phyloP scores from a whole-genome alignment of 1,140 invertebrate genomes.

The Araneus ventricosus region DNA sequence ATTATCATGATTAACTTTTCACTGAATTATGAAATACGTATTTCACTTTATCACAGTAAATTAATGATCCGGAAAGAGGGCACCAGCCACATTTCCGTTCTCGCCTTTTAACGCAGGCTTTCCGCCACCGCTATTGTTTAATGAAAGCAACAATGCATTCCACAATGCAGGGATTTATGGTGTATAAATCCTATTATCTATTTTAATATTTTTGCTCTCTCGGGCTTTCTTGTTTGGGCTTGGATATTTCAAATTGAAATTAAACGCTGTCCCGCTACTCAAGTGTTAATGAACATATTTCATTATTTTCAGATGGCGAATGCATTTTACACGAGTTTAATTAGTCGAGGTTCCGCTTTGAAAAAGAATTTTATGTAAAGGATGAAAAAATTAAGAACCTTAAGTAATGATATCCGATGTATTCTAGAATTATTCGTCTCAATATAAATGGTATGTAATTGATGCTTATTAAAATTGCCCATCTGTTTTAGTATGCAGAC shows the following conservation, averaged over 20 bases:
- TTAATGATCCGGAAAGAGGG: constrained; percentile 70
- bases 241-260: constrained; percentile 44
- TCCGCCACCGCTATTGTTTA: constrained; percentile 49
- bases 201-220: background rate
- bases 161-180: constrained; percentile 48
- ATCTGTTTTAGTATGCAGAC: too few species aligned
- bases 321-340: background rate
- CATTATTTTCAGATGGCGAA: background rate
- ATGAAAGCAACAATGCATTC: constrained; percentile 63
- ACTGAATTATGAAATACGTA: constrained; percentile 74
- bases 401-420: too few species aligned
- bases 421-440: too few species aligned
- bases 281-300: background rate
- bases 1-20: constrained; percentile 74
- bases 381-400: too few species aligned
- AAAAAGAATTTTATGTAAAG: too few species aligned
- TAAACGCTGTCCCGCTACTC: constrained; percentile 35
- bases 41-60: constrained; percentile 72
- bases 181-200: constrained; percentile 66
- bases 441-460: too few species aligned
- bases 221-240: constrained; percentile 18
- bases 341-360: background rate
- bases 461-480: too few species aligned
- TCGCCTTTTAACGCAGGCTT: constrained; percentile 56
- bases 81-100: constrained; percentile 58